Percentiles rank a stretch among this genome's conserved stretches.
phyloP scores from a whole-genome alignment of 2,797 vertebrate genomes.

The Gephyroberyx darwinii region DNA sequence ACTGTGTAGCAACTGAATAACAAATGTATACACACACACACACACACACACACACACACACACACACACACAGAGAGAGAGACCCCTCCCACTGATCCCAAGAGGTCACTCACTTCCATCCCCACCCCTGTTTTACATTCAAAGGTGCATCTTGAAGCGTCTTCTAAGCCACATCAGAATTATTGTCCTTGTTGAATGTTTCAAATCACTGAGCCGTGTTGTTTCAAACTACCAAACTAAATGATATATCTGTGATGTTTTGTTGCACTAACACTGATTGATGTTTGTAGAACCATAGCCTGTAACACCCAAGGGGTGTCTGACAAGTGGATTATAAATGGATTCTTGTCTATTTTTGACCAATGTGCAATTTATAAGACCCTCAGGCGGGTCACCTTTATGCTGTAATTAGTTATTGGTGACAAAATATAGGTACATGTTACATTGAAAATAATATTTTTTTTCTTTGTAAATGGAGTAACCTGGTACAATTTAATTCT shows the following conservation, averaged over 20 bases:
- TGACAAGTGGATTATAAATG: slow-evolving; percentile 10
- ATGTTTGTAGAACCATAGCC: background rate
- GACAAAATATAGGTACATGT: background rate
- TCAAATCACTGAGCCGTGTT: slow-evolving; percentile 20
- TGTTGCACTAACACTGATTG: background rate
- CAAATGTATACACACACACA: slow-evolving; percentile 25
- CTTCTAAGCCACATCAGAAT: slow-evolving; percentile 26
- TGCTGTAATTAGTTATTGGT: slow-evolving; percentile 14
- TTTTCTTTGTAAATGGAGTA: background rate
- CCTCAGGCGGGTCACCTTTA: too few relatives aligned
- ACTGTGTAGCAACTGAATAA: slow-evolving; percentile 11
- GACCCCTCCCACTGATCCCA: slow-evolving; percentile 33
- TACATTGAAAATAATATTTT: background rate
- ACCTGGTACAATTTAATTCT: background rate
- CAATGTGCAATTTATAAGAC: background rate
- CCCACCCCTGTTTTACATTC: slow-evolving; percentile 62
- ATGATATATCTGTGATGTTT: background rate
- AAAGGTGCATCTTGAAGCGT: slow-evolving; percentile 49
- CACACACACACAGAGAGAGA: background rate
- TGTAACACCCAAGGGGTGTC: background rate
- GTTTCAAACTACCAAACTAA: slow-evolving; percentile 14
- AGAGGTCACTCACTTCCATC: slow-evolving; percentile 44
- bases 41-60: slow-evolving; percentile 7
- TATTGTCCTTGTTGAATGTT: slow-evolving; percentile 42
- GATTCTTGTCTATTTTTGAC: slow-evolving; percentile 2